phyloP scores from a whole-genome alignment of 2,113 vertebrate species.

The Numida meleagris region DNA sequence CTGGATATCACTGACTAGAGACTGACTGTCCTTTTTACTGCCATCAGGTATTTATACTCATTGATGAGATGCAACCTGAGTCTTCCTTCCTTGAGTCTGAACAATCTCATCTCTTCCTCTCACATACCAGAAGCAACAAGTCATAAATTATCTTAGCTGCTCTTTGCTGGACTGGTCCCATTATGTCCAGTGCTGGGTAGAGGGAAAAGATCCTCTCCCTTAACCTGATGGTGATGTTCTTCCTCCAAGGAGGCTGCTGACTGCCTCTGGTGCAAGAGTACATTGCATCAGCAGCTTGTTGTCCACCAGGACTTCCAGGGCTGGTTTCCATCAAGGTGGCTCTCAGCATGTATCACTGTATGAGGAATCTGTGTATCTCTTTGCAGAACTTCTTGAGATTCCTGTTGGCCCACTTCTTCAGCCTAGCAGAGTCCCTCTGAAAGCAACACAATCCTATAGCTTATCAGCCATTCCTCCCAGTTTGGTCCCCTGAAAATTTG shows the following conservation, averaged over 20 bases:
- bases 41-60: not conserved
- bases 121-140: rapidly evolving
- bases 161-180: not conserved
- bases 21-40: not conserved
- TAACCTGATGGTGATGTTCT: not conserved
- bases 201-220: not conserved
- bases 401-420: not conserved
- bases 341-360: not conserved
- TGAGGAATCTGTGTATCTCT: not conserved
- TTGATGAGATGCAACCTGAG: not conserved
- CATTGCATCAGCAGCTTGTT: rapidly evolving
- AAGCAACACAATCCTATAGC: not conserved
- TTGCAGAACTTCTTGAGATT: not conserved
- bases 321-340: not conserved
- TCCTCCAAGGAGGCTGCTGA: not conserved
- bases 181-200: not conserved
- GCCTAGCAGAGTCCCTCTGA: not conserved
- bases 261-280: not conserved
- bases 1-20: not conserved
- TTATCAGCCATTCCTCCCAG: not conserved
- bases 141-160: not conserved
- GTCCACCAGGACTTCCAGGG: not conserved
- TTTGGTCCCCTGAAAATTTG: not conserved
- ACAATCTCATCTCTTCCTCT: not conserved
- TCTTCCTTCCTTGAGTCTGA: not conserved